These are phyloP conservation scores for Amblyopsis rosae DNA, from an alignment of 2,113 vertebrate genomes.

Conservation along the genomic window DNA sequence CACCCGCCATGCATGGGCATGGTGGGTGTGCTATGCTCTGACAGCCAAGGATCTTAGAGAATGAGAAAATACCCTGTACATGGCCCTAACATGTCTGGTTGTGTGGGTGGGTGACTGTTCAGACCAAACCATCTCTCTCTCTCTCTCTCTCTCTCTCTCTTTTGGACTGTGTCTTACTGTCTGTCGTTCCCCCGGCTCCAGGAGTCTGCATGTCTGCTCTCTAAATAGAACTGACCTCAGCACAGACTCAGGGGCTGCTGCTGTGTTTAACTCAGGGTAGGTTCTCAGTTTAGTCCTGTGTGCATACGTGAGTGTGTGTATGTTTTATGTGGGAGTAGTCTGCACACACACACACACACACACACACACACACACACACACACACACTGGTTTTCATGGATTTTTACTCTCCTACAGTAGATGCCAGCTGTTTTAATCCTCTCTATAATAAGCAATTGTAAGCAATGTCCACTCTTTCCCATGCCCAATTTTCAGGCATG, in stretches of 20 bases:
- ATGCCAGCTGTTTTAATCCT: slow-evolving; percentile 21
- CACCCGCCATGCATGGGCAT: background rate
- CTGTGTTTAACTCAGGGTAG: slow-evolving; percentile 59
- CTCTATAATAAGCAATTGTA: background rate
- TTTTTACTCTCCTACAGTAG: slow-evolving; percentile 3
- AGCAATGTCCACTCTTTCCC: slow-evolving; percentile 18
- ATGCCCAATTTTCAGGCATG: slow-evolving; percentile 1
- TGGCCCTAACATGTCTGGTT: slow-evolving; percentile 8
- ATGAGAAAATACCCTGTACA: slow-evolving; percentile 6
- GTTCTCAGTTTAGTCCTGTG: slow-evolving; percentile 56
- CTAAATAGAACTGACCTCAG: slow-evolving; percentile 73
- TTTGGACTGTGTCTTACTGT: background rate
- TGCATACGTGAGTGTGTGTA: slow-evolving; percentile 16
- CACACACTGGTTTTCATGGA: background rate
- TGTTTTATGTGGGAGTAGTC: slow-evolving; percentile 26
- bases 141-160: slow-evolving; percentile 29
- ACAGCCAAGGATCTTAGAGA: slow-evolving; percentile 25
- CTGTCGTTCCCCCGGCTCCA: slow-evolving; percentile 62
- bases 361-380: background rate
- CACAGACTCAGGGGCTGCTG: slow-evolving; percentile 55
- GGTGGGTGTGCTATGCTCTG: slow-evolving; percentile 5
- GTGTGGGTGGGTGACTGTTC: slow-evolving; percentile 11
- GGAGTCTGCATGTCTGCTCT: slow-evolving; percentile 73
- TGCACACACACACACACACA: slow-evolving; percentile 7
- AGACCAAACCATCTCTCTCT: slow-evolving; percentile 26